Evolutionary conservation across 2,113 vertebrate genomes (phyloP).

Genomic region (Oreochromis spilurus): DNA sequence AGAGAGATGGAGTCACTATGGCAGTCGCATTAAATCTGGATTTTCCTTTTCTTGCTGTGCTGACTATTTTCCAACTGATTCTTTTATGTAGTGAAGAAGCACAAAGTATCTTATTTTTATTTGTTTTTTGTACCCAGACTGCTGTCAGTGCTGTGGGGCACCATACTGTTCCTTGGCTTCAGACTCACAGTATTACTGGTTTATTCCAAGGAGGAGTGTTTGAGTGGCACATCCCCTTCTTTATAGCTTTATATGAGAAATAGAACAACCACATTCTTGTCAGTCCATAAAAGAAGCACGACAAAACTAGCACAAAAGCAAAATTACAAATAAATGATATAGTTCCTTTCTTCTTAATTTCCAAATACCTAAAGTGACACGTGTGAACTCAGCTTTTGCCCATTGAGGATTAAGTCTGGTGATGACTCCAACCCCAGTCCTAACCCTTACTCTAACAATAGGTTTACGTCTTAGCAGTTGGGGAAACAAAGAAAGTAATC

Average conservation of each 20-base stretch:
- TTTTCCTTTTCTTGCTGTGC: conserved; percentile 46
- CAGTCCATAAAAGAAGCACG: background rate
- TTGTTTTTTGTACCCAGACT: background rate
- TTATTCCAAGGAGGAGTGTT: background rate
- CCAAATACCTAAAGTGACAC: background rate
- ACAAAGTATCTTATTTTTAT: background rate
- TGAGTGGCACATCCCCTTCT: background rate
- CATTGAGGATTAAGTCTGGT: background rate
- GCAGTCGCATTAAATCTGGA: conserved; percentile 13
- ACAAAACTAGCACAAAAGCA: background rate
- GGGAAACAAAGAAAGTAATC: background rate
- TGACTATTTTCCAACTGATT: conserved; percentile 45
- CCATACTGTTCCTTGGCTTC: conserved; percentile 4
- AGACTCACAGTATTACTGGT: background rate
- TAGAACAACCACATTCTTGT: background rate
- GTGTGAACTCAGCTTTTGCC: background rate
- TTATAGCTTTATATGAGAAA: background rate
- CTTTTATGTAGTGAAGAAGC: conserved; percentile 20
- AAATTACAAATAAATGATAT: background rate
- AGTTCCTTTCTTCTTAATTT: background rate
- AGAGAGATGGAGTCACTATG: background rate
- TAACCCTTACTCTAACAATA: background rate
- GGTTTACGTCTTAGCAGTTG: background rate
- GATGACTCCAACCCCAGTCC: background rate
- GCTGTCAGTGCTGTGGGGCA: background rate